phyloP scores from a whole-genome alignment of 2,113 vertebrate species.

The Hydropotes inermis region DNA sequence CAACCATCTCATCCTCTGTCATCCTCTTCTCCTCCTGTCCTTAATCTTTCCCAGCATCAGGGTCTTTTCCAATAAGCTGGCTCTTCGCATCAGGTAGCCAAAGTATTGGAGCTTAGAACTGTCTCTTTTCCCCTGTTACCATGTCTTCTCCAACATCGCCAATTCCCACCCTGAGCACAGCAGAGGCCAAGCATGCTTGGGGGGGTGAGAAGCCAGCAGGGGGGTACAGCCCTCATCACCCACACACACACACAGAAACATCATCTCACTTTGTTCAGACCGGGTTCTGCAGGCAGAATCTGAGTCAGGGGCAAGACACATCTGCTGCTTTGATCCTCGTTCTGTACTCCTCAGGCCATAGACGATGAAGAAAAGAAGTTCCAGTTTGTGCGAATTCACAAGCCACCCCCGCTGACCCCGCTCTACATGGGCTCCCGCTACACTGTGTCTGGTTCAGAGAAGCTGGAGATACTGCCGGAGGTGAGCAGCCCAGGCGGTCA shows the following conservation, averaged over 20 bases:
- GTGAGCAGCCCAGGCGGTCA: constrained; percentile 29
- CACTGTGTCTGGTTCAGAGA: neutral
- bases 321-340: neutral
- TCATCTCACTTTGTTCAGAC: neutral
- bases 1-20: neutral
- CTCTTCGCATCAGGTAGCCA: neutral
- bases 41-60: neutral
- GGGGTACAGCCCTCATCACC: too few species aligned
- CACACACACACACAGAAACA: neutral
- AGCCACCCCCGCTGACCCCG: neutral
- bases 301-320: neutral
- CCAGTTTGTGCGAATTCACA: constrained; percentile 55
- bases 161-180: neutral
- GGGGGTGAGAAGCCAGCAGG: rapidly evolving
- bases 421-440: constrained; percentile 59
- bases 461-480: neutral
- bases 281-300: neutral
- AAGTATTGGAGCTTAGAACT: neutral
- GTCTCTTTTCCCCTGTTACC: neutral
- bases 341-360: constrained; percentile 48
- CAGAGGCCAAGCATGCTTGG: neutral
- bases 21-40: neutral
- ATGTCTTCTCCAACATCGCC: neutral
- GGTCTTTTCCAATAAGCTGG: neutral
- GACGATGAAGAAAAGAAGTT: constrained; percentile 54